Percentiles rank a stretch among this genome's conserved stretches.
Evolutionary conservation across 92 coral and sea anemone genomes (phyloP).

Genomic region (Heliopora coerulea): DNA sequence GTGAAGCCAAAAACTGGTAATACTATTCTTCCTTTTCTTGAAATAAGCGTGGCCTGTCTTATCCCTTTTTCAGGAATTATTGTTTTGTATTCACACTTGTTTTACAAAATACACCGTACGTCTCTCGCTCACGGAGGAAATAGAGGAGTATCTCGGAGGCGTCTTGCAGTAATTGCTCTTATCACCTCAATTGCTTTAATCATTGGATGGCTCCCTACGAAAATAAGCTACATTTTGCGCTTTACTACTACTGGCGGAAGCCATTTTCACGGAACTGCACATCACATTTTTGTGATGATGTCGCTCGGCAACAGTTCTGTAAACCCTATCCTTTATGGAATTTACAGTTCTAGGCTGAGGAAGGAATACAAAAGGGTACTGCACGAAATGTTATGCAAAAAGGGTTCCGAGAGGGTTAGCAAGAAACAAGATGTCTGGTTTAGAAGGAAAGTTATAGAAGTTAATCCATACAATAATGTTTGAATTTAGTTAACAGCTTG

Average conservation of each 20-base stretch:
- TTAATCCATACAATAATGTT: too few relatives aligned
- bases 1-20: not conserved
- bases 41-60: slow-evolving; percentile 14
- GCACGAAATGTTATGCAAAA: not conserved
- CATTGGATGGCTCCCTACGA: slow-evolving; percentile 30
- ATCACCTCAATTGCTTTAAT: slow-evolving; percentile 17
- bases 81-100: slow-evolving; percentile 16
- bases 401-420: too few relatives aligned
- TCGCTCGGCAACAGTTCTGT: slow-evolving; percentile 23
- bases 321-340: slow-evolving; percentile 16
- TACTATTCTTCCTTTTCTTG: not conserved
- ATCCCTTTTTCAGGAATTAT: slow-evolving; percentile 12
- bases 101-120: slow-evolving; percentile 6
- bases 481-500: too few relatives aligned
- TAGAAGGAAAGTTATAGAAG: too few relatives aligned
- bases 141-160: not conserved
- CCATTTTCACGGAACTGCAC: slow-evolving; percentile 25
- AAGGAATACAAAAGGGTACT: not conserved
- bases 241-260: slow-evolving; percentile 18
- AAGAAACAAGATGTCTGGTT: too few relatives aligned
- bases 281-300: slow-evolving; percentile 19
- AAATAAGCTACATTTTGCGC: slow-evolving; percentile 17
- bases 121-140: not conserved
- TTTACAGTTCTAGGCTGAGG: slow-evolving; percentile 10
- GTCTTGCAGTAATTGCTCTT: slow-evolving; percentile 18